Evolutionary conservation across 1,140 invertebrate species (phyloP), one percentile per base, ranked within the genome.

Genomic region (Akabosia matsudoensis): DNA sequence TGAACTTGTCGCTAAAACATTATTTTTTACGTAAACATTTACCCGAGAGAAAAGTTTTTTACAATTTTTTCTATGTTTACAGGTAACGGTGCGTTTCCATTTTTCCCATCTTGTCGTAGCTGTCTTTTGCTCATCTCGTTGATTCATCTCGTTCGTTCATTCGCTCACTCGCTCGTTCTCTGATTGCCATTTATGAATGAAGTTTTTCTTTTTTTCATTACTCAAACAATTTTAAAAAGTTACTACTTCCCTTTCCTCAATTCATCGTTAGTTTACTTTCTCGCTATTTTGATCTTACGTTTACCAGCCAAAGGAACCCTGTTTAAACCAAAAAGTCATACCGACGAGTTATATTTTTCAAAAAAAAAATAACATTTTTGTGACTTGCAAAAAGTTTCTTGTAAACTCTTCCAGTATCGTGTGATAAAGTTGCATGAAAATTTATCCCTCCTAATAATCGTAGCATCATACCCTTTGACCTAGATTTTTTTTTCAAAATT

Each of bases 61-160:
- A 4, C 24, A 4, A 24, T 70, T 76, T 31, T 76, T 45, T 45
- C 37, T 76, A 1, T 33, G 28, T 45, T 70, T 74, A 37, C 78
- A 79, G 78, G 78, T 79, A 51, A 77, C 75, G 78, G 76, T 79
- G 78, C 78, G 75, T 79, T 75, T 54, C 73, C 54, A 77, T 77
- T 77, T 77, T 77, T 75, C 73, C 34, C 74, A 78, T 73, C 74
- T 75, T 70, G 54, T 61, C 24, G 51, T 70, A 70, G 74, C 77
- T 78, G 71, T 67, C 52, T 72, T 37, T 73, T 76, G 34, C 34
- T 74, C 71, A 74, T 76, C 77, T 74, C n/a, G n/a, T n/a, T 74
- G 30, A 70, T 67, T 51, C 70, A 73, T 24, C 30, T 70, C 28
- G 4, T n/a, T 67, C 61, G 61, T n/a, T 67, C 61, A 30, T 30